phyloP scores from a whole-genome alignment of 2,888 invertebrate species.

The Mycalesis mineus region DNA sequence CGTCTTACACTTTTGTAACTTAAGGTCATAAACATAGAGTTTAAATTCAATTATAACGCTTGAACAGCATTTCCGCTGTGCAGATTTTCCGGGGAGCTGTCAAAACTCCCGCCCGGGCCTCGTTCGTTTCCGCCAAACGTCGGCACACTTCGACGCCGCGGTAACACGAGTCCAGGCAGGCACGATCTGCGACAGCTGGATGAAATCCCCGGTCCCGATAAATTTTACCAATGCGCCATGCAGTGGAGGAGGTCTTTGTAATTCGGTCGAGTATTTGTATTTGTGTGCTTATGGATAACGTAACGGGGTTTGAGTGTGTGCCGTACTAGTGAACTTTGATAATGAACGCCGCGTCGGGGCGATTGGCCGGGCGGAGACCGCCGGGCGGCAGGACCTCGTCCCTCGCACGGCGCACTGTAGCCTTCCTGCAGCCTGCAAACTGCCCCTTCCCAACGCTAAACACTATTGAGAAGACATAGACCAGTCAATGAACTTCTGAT shows the following conservation, averaged over 20 bases:
- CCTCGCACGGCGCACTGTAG: conserved; percentile 47
- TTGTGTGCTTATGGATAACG: conserved; percentile 26
- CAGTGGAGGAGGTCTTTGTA: conserved; percentile 42
- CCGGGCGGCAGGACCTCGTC: conserved; percentile 33
- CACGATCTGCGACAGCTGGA: conserved; percentile 43
- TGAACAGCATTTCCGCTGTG: conserved; percentile 50
- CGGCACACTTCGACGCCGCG: conserved; percentile 53
- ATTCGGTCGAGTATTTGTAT: conserved; percentile 37
- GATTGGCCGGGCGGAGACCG: conserved; percentile 53
- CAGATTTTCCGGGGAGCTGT: conserved; percentile 66
- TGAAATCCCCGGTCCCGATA: conserved; percentile 21
- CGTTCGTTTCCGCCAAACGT: conserved; percentile 56
- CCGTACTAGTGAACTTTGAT: conserved; percentile 76
- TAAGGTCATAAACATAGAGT: conserved; percentile 4
- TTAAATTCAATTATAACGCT: conserved; percentile 12
- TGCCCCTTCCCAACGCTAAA: conserved; percentile 40
- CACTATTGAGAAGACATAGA: conserved; percentile 25
- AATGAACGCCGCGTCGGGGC: conserved; percentile 71
- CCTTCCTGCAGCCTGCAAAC: conserved; percentile 52
- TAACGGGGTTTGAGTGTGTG: conserved; percentile 48
- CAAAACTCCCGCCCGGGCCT: conserved; percentile 57
- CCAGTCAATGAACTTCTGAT: conserved; percentile 27
- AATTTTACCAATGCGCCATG: conserved; percentile 22
- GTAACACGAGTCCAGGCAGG: conserved; percentile 37
- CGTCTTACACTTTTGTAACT: not conserved